Evolutionary conservation across 2,113 vertebrate genomes (phyloP).

Genomic region (Sphyrna mokarran): DNA sequence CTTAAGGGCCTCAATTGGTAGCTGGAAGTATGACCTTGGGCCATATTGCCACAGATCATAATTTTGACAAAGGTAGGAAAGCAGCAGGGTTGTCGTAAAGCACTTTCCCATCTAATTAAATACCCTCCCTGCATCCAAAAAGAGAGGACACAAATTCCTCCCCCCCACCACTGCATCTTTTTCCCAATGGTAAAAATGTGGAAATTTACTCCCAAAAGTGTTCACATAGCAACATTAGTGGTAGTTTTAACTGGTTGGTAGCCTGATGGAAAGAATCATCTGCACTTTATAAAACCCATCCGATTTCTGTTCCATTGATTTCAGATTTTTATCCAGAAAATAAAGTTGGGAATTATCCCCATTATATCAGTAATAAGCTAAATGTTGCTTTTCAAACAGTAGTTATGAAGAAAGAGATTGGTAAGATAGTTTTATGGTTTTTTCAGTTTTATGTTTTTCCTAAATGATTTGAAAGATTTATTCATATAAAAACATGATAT

Average conservation of each 20-base stretch:
- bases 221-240: neutral
- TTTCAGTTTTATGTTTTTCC: neutral
- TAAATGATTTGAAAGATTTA: neutral
- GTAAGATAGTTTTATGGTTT: neutral
- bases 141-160: too few species aligned
- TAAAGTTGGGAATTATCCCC: neutral
- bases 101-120: too few species aligned
- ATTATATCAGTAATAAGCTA: neutral
- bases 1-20: too few species aligned
- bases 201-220: neutral
- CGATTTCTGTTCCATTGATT: neutral
- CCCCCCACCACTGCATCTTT: neutral
- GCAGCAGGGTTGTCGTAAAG: too few species aligned
- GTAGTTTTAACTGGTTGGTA: neutral
- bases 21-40: too few species aligned
- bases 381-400: neutral
- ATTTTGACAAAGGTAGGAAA: too few species aligned
- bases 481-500: neutral
- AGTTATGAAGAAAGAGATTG: neutral
- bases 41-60: too few species aligned
- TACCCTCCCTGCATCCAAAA: too few species aligned
- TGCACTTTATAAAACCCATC: neutral
- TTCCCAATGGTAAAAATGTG: neutral
- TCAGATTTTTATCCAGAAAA: neutral
- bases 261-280: neutral